A percentile compares a stretch with the other conserved stretches of the same genome.
These are phyloP conservation scores for Drosophila hydei DNA, from an alignment of 1,140 invertebrate genomes.

Conservation along the genomic window DNA sequence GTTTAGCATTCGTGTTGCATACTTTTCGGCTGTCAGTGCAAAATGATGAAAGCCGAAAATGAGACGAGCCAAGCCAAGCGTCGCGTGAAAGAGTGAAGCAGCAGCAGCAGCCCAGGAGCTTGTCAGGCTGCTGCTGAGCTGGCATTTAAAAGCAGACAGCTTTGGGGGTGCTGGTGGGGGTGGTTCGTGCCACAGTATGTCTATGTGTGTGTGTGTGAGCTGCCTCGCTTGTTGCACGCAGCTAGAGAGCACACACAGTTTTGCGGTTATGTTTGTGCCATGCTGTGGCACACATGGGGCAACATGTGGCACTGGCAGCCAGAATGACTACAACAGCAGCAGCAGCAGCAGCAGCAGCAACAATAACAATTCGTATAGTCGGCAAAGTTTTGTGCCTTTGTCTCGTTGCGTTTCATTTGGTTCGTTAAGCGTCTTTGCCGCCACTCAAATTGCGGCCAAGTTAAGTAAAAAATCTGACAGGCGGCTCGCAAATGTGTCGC, in stretches of 20 bases:
- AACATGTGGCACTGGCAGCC: slow-evolving; percentile 24
- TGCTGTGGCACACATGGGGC: slow-evolving; percentile 19
- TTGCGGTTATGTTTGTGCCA: slow-evolving; percentile 24
- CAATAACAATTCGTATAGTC: neutral
- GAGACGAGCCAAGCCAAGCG: slow-evolving; percentile 5
- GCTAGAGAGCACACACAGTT: slow-evolving; percentile 3
- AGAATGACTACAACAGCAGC: neutral
- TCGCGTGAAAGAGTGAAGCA: neutral
- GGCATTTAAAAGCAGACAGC: slow-evolving; percentile 16
- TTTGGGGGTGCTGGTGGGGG: no score
- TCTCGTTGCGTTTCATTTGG: slow-evolving; percentile 27
- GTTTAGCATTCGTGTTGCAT: slow-evolving; percentile 67
- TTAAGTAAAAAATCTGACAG: slow-evolving; percentile 39
- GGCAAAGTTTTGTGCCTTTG: slow-evolving; percentile 22
- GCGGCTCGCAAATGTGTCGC: slow-evolving; percentile 29
- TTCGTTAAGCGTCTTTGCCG: slow-evolving; percentile 27
- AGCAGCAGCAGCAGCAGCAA: neutral
- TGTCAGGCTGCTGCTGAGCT: slow-evolving; percentile 30
- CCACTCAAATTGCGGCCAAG: slow-evolving; percentile 26
- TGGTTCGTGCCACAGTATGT: neutral
- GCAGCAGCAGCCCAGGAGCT: neutral
- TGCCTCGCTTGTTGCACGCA: slow-evolving; percentile 30
- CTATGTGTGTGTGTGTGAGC: slow-evolving; percentile 1
- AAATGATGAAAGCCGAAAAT: slow-evolving; percentile 21
- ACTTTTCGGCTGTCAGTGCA: slow-evolving; percentile 42